Conservation (phyloP, 2,113 vertebrate genomes). For the Polypterus senegalus region DNA sequence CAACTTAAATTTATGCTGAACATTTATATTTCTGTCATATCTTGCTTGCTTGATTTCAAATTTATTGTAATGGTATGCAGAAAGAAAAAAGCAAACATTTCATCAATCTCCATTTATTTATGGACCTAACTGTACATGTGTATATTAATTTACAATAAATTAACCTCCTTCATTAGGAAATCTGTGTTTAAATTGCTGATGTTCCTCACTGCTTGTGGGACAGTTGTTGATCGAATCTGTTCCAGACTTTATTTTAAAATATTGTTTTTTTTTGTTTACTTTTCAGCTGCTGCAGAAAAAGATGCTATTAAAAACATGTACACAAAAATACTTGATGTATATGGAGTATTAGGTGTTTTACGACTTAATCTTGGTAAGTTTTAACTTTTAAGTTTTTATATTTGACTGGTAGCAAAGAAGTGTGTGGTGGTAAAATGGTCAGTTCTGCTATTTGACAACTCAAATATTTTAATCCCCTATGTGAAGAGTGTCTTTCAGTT, state of each 20-base stretch:
- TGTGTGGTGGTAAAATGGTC: too few relatives aligned
- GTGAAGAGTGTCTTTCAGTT: too few relatives aligned
- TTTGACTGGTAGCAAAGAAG: too few relatives aligned
- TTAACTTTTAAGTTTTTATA: too few relatives aligned
- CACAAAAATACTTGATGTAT: constrained; percentile 84
- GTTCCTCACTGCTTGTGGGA: neutral
- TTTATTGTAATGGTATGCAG: too few relatives aligned
- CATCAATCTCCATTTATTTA: too few relatives aligned
- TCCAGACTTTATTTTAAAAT: constrained; percentile 30
- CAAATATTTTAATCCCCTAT: too few relatives aligned
- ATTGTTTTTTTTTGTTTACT: neutral
- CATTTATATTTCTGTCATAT: too few relatives aligned
- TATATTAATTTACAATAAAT: neutral
- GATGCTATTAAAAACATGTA: constrained; percentile 82
- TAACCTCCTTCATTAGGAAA: neutral
- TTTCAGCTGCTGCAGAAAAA: constrained; percentile 78
- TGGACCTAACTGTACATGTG: neutral
- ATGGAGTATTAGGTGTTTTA: constrained; percentile 86
- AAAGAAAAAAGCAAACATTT: too few relatives aligned
- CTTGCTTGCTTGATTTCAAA: too few relatives aligned
- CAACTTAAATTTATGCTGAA: too few relatives aligned
- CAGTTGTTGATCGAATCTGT: neutral
- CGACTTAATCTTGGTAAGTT: constrained; percentile 87
- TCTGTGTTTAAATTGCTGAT: neutral
- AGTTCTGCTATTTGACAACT: too few relatives aligned